Evolutionary conservation across 1,140 invertebrate genomes (phyloP), one percentile per base, ranked within the genome.

Genomic region (Psilanteris sp.): DNA sequence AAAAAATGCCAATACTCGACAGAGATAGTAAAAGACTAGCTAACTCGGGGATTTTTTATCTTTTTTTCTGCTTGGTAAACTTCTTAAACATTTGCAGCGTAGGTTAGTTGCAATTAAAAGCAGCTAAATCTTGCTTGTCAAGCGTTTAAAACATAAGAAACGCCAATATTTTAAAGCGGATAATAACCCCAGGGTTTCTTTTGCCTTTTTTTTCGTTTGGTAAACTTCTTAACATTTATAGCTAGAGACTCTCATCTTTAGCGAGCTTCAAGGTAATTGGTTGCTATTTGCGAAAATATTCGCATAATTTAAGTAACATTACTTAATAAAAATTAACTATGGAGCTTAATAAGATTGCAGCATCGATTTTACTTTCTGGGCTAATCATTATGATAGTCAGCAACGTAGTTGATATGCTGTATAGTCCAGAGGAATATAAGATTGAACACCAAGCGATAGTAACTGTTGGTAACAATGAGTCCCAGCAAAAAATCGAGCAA

Each of bases 331-430:
- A 50, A 36, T 50, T 50, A 50, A 50, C 46, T 34, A 50, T 50
- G 46, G 46, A 50, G 46, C 46, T 50, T 50, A 50, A 50, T 50
- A 50, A 50, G 46, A 50, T 50, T 50, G 46, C 46, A 50, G 46
- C 46, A 50, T 50, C 46, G 46, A 50, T 50, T 50, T 50, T 50
- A 50, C 46, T 50, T 50, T 50, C 46, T 50, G 46, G 46, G 20
- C 31, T 50, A 50, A 50, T 50, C 27, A 50, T 50, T 50, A 50
- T 50, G 46, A 36, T 50, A 50, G 46, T 50, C n/a, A 50, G 46
- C 31, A 50, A 50, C n/a, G 46, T 50, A 50, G 46, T 50, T 50
- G 46, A 50, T 50, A 50, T 50, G 31, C 46, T 50, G 1, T 50
- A 50, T n/a, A 50, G 31, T 36, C 46, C 46, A 50, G 46, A 50